phyloP scores from a whole-genome alignment of 2,888 invertebrate genomes.

The Apoda limacodes region DNA sequence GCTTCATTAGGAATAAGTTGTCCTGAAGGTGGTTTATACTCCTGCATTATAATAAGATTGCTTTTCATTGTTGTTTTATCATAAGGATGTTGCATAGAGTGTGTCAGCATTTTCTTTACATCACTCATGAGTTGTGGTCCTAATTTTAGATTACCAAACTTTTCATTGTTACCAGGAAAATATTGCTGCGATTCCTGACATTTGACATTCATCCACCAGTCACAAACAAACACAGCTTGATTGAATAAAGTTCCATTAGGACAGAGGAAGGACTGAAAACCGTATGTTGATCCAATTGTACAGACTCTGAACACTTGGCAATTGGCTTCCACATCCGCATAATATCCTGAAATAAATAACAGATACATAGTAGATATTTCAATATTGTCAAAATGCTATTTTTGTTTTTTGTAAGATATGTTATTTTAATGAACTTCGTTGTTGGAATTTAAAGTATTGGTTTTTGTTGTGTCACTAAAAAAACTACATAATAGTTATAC shows the following conservation, averaged over 20 bases:
- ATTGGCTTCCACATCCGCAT: constrained; percentile 73
- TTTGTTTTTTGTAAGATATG: too few relatives aligned
- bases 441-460: too few relatives aligned
- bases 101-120: constrained; percentile 67
- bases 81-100: constrained; percentile 57
- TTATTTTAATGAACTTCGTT: too few relatives aligned
- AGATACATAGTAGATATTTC: too few relatives aligned
- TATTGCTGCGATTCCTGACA: constrained; percentile 57
- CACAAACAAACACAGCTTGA: constrained; percentile 74
- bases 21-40: constrained; percentile 51
- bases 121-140: constrained; percentile 69
- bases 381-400: too few relatives aligned
- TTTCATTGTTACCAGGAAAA: constrained; percentile 50
- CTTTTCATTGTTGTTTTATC: constrained; percentile 40
- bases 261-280: constrained; percentile 73
- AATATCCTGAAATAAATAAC: constrained; percentile 67
- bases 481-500: too few relatives aligned
- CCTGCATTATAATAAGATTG: constrained; percentile 52
- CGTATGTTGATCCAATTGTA: constrained; percentile 62
- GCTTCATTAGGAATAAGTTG: constrained; percentile 50
- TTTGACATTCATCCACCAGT: constrained; percentile 78
- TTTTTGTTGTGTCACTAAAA: too few relatives aligned
- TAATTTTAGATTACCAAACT: constrained; percentile 53
- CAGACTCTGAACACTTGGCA: constrained; percentile 78
- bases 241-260: constrained; percentile 77